Base-by-base conservation (phyloP, 2,113 vertebrate genomes). In the Hoplias malabaricus region DNA sequence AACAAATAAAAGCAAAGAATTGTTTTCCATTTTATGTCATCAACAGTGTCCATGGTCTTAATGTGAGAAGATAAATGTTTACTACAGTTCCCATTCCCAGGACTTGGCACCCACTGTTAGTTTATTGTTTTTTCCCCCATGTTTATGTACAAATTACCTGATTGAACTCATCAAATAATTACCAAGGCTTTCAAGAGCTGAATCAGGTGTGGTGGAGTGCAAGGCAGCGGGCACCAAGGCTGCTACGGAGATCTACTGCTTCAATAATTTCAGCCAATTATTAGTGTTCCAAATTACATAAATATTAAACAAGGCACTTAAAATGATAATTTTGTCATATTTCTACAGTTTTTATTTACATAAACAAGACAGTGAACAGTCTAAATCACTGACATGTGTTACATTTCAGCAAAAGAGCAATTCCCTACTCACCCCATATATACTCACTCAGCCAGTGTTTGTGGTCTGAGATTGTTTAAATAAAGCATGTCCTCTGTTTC, bases 91-190 rank as follows among this genome's bases (percentile, higher is more conserved):
- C 7, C 11, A 6, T 1, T 19, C 12, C 12, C 57, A 16, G 11
- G 31, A 16, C 12, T 19, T 40, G 25, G 27, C 36, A 31, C 48
- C 19, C 48, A 43, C 12, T 12, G 36, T 19, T 19, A 21, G 36
- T 33, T 43, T 29, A 6, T 36, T 76, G 38, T 68, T 57, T 57
- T 23, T n/a, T n/a, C n/a, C n/a, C n/a, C 50, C 23, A 42, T 43
- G 14, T 16, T 66, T 25, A 21, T 56, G 23, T 25, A 68, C 27
- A 68, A 53, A 23, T 12, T 19, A 56, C 42, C 63, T 68, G 48
- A 56, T 76, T 67, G 46, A 67, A 25, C 31, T 66, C 33, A 50
- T 75, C 61, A 66, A 12, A 14, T 76, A 43, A 76, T 76, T 43
- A 57, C 6, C 50, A 33, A 29, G 40, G 14, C 27, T 63, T 68